Conservation (phyloP, 2,113 vertebrate genomes). For the Potamarius usumacintae region DNA sequence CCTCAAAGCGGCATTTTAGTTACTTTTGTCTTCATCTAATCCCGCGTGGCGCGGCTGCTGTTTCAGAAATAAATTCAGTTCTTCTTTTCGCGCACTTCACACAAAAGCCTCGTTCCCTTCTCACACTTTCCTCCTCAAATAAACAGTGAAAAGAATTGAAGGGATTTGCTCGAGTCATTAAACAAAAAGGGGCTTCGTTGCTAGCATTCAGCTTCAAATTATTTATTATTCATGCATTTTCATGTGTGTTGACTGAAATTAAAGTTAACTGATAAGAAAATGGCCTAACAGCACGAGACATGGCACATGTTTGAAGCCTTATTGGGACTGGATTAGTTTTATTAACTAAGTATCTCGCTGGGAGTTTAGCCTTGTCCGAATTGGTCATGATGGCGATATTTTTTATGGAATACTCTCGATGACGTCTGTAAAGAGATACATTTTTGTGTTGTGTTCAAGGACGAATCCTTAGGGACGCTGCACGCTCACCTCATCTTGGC, state of each 20-base stretch:
- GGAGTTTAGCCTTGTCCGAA: background rate
- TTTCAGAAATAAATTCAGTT: background rate
- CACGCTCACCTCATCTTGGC: background rate
- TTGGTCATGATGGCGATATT: background rate
- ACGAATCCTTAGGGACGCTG: background rate
- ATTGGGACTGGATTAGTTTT: background rate
- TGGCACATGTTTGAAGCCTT: background rate
- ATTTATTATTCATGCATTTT: background rate
- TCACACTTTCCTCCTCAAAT: background rate
- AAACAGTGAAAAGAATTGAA: background rate
- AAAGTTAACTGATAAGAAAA: background rate
- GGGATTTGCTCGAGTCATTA: background rate
- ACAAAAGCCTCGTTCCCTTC: background rate
- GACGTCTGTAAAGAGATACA: background rate
- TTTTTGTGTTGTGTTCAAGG: background rate
- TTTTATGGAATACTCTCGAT: too few relatives aligned
- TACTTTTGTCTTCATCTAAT: constrained; percentile 57
- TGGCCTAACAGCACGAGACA: background rate
- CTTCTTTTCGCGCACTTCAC: background rate
- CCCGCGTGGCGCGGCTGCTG: background rate
- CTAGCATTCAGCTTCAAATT: background rate
- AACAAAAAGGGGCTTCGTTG: background rate
- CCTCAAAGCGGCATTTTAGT: constrained; percentile 45
- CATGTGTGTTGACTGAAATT: background rate
- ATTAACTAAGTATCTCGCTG: too few relatives aligned